Percentiles rank a stretch among this genome's conserved stretches.
phyloP scores from a whole-genome alignment of 2,888 invertebrate species.

The Thereva nobilitata region DNA sequence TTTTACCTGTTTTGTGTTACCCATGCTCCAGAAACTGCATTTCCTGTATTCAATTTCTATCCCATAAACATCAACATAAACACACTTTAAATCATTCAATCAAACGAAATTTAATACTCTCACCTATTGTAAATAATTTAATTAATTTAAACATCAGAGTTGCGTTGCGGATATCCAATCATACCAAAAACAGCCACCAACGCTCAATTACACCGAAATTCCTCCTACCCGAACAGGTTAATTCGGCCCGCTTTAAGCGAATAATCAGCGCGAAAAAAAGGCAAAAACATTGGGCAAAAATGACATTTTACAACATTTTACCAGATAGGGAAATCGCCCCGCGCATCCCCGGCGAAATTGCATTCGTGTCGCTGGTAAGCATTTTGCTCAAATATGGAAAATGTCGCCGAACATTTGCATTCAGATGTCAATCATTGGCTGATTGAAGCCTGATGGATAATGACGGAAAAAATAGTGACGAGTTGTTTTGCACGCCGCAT shows the following conservation, averaged over 20 bases:
- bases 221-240: conserved; percentile 22
- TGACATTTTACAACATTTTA: conserved; percentile 30
- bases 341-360: neutral
- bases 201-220: conserved; percentile 16
- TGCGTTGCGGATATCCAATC: neutral
- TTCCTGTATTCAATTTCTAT: too few species aligned
- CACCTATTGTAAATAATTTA: too few species aligned
- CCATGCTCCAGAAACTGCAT: too few species aligned
- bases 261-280: conserved; percentile 7
- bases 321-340: neutral
- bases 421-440: conserved; percentile 30
- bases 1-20: too few species aligned
- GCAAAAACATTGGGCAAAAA: conserved; percentile 4
- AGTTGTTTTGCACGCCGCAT: conserved; percentile 21
- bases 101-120: too few species aligned
- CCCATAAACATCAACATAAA: too few species aligned
- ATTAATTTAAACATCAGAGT: too few species aligned
- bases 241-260: conserved; percentile 2
- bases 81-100: too few species aligned
- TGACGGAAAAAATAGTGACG: conserved; percentile 35
- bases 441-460: conserved; percentile 24
- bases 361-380: conserved; percentile 10
- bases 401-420: conserved; percentile 36
- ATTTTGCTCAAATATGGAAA: conserved; percentile 34
- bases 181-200: conserved; percentile 17